phyloP scores from a whole-genome alignment of 2,113 vertebrate species.

The Ivindomyrus marchei region DNA sequence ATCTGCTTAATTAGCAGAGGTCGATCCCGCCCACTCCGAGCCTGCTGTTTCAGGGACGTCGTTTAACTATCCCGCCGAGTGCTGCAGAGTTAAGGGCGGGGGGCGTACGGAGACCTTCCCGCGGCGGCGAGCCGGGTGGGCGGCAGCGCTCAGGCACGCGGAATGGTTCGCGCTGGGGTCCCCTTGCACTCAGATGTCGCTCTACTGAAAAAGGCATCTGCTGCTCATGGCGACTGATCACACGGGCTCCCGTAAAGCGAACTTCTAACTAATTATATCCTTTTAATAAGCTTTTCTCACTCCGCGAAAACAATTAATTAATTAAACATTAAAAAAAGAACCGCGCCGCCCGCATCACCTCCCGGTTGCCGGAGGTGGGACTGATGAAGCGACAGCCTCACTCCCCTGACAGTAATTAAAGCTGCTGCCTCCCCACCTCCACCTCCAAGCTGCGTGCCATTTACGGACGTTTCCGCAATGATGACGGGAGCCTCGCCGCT shows the following conservation, averaged over 20 bases:
- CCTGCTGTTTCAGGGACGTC: neutral
- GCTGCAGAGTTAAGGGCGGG: neutral
- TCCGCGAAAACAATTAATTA: neutral
- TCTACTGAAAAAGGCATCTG: neutral
- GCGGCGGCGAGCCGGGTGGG: neutral
- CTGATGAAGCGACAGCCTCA: neutral
- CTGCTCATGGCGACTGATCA: neutral
- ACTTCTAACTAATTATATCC: neutral
- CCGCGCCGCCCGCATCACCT: neutral
- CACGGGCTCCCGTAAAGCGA: neutral
- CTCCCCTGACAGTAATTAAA: neutral
- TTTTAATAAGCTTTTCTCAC: neutral
- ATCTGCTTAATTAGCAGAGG: neutral
- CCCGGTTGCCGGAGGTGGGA: neutral
- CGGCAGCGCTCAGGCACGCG: neutral
- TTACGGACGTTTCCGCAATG: neutral
- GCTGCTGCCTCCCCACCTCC: neutral
- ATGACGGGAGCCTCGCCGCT: neutral
- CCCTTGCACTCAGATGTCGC: neutral
- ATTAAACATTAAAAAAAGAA: neutral
- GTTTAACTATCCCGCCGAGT: neutral
- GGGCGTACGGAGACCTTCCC: neutral
- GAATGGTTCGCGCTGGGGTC: neutral
- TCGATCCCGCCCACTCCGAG: neutral
- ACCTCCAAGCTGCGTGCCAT: neutral